phyloP scores from a whole-genome alignment of 2,888 invertebrate species.

The Amblyjoppa proteus region DNA sequence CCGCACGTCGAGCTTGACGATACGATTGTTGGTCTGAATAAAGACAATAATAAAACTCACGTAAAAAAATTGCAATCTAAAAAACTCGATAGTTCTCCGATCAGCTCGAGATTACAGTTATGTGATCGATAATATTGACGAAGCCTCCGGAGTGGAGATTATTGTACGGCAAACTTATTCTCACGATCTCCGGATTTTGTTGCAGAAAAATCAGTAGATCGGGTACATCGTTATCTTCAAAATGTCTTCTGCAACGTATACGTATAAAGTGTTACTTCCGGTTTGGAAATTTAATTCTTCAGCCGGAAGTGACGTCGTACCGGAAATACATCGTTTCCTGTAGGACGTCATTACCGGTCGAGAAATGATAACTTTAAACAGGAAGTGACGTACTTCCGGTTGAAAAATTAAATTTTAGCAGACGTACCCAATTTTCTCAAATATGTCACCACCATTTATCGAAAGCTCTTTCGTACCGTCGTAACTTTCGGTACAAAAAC shows the following conservation, averaged over 20 bases:
- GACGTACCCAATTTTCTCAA: slow-evolving; percentile 83
- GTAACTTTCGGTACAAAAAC: slow-evolving; percentile 86
- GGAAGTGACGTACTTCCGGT: neutral
- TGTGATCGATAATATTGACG: slow-evolving; percentile 73
- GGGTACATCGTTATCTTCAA: slow-evolving; percentile 86
- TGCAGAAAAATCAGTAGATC: slow-evolving; percentile 86
- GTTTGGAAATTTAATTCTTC: too few relatives aligned
- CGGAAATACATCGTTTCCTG: too few relatives aligned
- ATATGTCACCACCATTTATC: slow-evolving; percentile 86
- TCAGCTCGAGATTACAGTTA: slow-evolving; percentile 71
- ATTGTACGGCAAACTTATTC: slow-evolving; percentile 87
- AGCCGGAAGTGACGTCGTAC: too few relatives aligned
- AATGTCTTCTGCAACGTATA: slow-evolving; percentile 81
- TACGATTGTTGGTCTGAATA: slow-evolving; percentile 85
- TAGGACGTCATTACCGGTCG: neutral
- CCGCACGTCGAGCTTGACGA: slow-evolving; percentile 87
- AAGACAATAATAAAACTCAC: slow-evolving; percentile 82
- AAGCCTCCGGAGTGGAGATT: slow-evolving; percentile 82
- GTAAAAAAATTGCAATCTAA: slow-evolving; percentile 79
- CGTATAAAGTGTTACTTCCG: neutral
- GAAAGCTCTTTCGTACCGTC: slow-evolving; percentile 86
- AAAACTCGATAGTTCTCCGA: slow-evolving; percentile 32
- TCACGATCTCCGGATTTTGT: slow-evolving; percentile 85
- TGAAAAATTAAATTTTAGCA: neutral
- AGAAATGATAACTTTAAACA: too few relatives aligned